phyloP scores from a whole-genome alignment of 1,140 invertebrate species.

The Macrobrachium rosenbergii region DNA sequence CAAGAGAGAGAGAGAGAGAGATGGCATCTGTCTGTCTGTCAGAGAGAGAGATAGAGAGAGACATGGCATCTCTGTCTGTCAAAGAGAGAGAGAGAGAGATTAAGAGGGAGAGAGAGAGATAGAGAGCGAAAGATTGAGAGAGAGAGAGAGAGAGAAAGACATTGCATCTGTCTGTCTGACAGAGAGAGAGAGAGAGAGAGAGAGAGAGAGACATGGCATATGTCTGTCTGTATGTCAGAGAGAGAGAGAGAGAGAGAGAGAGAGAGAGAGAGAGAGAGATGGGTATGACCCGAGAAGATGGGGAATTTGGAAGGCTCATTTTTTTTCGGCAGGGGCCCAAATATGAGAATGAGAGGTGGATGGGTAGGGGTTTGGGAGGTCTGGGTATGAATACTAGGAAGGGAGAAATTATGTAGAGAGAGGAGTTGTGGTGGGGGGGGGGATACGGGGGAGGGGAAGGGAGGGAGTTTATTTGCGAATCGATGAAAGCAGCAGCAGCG shows the following conservation, averaged over 20 bases:
- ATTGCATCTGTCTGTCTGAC: background rate
- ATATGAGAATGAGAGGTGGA: background rate
- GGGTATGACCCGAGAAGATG: background rate
- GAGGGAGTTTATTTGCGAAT: background rate
- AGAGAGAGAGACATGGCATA: background rate
- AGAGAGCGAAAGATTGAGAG: too few species aligned
- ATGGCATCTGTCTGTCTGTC: too few species aligned
- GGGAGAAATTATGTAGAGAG: background rate
- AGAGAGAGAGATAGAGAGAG: too few species aligned
- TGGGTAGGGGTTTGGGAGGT: background rate
- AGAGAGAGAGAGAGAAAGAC: conserved; percentile 4
- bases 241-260: too few species aligned
- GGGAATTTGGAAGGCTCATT: background rate
- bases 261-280: conserved; percentile 1
- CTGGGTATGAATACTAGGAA: background rate
- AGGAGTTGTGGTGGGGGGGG: too few species aligned
- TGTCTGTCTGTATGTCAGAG: too few species aligned
- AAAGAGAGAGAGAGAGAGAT: too few species aligned
- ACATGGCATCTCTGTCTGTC: too few species aligned
- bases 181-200: conserved; percentile 14
- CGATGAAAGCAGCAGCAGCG: too few species aligned
- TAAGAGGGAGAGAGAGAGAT: too few species aligned
- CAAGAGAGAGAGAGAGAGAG: background rate
- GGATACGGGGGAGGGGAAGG: background rate
- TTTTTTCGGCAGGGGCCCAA: background rate